phyloP scores from a whole-genome alignment of 2,113 vertebrate species.

The Barbus barbus region DNA sequence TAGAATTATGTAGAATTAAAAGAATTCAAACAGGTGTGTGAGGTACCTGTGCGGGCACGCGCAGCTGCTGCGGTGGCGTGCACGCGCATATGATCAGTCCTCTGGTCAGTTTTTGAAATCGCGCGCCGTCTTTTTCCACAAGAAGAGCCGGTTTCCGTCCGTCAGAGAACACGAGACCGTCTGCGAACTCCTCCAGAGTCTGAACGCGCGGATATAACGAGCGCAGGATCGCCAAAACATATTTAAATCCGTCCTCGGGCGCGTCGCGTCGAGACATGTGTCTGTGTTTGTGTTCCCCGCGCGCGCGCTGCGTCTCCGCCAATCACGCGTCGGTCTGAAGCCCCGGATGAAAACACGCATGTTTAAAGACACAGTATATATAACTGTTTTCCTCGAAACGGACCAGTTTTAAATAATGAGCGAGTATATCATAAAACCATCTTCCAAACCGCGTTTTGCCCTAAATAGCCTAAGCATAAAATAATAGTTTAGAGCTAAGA shows the following conservation, averaged over 20 bases:
- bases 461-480: background rate
- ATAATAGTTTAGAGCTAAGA: too few species aligned
- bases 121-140: slow-evolving; percentile 58
- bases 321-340: background rate
- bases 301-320: background rate
- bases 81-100: slow-evolving; percentile 66
- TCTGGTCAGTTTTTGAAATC: slow-evolving; percentile 58
- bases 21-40: background rate
- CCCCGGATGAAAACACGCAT: background rate
- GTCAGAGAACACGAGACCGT: slow-evolving; percentile 62
- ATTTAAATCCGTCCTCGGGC: slow-evolving; percentile 51
- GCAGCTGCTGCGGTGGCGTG: slow-evolving; percentile 58
- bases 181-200: slow-evolving; percentile 65
- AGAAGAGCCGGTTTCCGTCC: slow-evolving; percentile 57
- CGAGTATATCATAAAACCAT: background rate
- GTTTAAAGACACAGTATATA: too few species aligned
- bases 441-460: background rate
- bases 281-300: background rate
- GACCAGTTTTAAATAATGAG: background rate
- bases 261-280: slow-evolving; percentile 34
- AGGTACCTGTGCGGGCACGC: slow-evolving; percentile 60
- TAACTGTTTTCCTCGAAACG: too few species aligned
- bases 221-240: slow-evolving; percentile 56
- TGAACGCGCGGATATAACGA: slow-evolving; percentile 60
- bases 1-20: background rate